phyloP scores from a whole-genome alignment of 2,113 vertebrate species.

The Hiodon tergisus region DNA sequence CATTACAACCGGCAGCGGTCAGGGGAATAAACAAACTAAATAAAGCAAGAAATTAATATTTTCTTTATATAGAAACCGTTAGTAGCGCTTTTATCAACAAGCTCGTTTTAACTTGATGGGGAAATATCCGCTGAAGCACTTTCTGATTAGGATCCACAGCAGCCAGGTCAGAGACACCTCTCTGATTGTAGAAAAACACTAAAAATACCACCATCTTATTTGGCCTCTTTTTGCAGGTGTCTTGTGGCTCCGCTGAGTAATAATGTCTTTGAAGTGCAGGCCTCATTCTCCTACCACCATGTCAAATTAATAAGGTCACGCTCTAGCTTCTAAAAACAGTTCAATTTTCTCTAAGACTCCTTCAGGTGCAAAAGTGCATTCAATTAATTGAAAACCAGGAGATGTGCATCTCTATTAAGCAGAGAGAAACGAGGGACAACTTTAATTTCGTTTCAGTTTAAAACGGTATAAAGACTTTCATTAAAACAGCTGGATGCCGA shows the following conservation, averaged over 20 bases:
- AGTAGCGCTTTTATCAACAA: no score
- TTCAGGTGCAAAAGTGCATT: constrained; percentile 72
- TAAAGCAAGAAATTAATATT: no score
- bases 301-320: constrained; percentile 72
- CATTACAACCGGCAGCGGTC: constrained; percentile 78
- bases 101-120: no score
- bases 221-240: constrained; percentile 2
- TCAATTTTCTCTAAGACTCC: constrained; percentile 64
- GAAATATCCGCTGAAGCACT: no score
- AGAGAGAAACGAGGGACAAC: background rate
- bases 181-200: no score
- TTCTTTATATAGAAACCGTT: no score
- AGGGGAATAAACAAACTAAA: no score
- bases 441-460: background rate
- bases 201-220: background rate
- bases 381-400: constrained; percentile 67
- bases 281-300: constrained; percentile 67
- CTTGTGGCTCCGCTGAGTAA: constrained; percentile 53
- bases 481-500: background rate
- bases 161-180: no score
- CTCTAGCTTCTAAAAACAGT: constrained; percentile 74
- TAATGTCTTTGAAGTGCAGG: constrained; percentile 65
- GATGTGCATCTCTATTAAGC: constrained; percentile 62
- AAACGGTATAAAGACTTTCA: background rate
- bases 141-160: no score